A percentile compares a stretch with the other conserved stretches of the same genome.
These are phyloP conservation scores for Tuta absoluta DNA, from an alignment of 2,888 invertebrate species.

Conservation along the genomic window DNA sequence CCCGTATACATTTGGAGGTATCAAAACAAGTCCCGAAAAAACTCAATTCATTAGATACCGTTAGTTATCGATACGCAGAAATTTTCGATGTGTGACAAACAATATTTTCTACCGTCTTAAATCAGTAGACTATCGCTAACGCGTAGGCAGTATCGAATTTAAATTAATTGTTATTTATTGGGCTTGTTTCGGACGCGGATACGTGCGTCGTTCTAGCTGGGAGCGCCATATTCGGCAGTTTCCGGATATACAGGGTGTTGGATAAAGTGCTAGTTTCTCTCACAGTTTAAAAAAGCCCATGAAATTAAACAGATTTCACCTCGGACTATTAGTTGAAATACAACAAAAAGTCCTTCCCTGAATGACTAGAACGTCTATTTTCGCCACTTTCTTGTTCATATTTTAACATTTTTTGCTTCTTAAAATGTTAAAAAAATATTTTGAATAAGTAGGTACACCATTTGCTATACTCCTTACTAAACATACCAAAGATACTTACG, in stretches of 20 bases:
- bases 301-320: too few species aligned
- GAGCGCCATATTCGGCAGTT: slow-evolving; percentile 63
- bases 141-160: slow-evolving; percentile 68
- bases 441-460: too few species aligned
- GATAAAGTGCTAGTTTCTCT: too few species aligned
- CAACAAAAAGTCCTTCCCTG: too few species aligned
- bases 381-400: too few species aligned
- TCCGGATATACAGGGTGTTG: slow-evolving; percentile 57
- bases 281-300: too few species aligned
- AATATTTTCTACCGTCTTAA: slow-evolving; percentile 52
- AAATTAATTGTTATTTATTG: slow-evolving; percentile 72
- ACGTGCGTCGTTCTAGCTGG: slow-evolving; percentile 51
- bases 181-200: slow-evolving; percentile 59
- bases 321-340: too few species aligned
- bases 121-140: slow-evolving; percentile 60
- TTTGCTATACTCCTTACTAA: too few species aligned
- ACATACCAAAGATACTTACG: too few species aligned
- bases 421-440: background rate
- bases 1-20: slow-evolving; percentile 48
- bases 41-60: slow-evolving; percentile 17
- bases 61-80: background rate
- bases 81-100: slow-evolving; percentile 24
- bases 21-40: slow-evolving; percentile 40
- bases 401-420: too few species aligned
- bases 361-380: too few species aligned